Evolutionary conservation across 2,113 vertebrate species (phyloP).

Genomic region (Hirundichthys speculiger): DNA sequence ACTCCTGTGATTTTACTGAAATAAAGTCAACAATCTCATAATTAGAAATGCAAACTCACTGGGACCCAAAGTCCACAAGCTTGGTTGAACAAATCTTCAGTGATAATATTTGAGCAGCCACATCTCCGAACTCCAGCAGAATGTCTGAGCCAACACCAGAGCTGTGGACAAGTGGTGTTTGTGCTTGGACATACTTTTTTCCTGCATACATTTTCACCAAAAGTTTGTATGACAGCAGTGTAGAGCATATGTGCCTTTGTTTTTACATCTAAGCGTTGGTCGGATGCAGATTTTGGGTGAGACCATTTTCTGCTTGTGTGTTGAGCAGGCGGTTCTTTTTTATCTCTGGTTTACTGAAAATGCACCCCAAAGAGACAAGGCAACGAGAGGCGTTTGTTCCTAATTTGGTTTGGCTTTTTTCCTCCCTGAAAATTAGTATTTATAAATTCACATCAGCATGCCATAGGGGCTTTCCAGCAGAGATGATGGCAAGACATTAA

Average conservation of each 20-base stretch:
- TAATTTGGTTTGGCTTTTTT: constrained; percentile 64
- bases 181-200: too few relatives aligned
- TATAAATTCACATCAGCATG: constrained; percentile 76
- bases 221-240: constrained; percentile 4
- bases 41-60: constrained; percentile 71
- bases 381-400: constrained; percentile 74
- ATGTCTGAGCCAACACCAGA: constrained; percentile 38
- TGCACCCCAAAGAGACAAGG: constrained; percentile 48
- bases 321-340: constrained; percentile 23
- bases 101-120: constrained; percentile 77
- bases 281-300: constrained; percentile 15
- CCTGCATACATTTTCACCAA: constrained; percentile 8
- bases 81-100: constrained; percentile 68
- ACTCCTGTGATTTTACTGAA: constrained; percentile 69
- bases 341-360: constrained; percentile 40
- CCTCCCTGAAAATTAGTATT: constrained; percentile 67
- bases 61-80: constrained; percentile 71
- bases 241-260: neutral
- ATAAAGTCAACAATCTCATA: constrained; percentile 71
- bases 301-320: constrained; percentile 12
- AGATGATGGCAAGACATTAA: constrained; percentile 84
- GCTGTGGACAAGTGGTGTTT: constrained; percentile 30
- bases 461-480: constrained; percentile 80
- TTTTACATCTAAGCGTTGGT: constrained; percentile 9
- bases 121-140: constrained; percentile 63